These are phyloP conservation scores for Oxytorus armatus DNA, from an alignment of 2,888 invertebrate genomes.

Conservation along the genomic window DNA sequence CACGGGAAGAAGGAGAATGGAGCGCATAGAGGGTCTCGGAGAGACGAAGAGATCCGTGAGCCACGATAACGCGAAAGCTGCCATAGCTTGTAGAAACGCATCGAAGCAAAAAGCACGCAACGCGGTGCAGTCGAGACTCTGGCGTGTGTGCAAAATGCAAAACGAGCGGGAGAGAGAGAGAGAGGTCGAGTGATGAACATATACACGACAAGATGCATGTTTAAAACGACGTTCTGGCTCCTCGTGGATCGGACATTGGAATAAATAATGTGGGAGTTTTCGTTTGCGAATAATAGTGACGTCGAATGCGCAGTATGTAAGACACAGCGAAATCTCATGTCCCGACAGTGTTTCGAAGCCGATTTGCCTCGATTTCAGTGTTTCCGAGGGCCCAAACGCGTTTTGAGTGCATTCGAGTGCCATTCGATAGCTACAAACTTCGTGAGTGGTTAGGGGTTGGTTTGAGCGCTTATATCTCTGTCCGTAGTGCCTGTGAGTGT, in stretches of 20 bases:
- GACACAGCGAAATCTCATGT: not conserved
- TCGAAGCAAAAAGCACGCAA: not conserved
- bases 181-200: not conserved
- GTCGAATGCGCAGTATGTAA: not conserved
- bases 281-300: slow-evolving; percentile 13
- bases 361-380: not conserved
- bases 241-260: slow-evolving; percentile 15
- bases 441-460: too few species aligned
- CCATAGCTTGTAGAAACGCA: not conserved
- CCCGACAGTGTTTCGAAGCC: not conserved
- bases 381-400: not conserved
- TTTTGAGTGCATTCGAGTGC: not conserved
- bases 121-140: not conserved
- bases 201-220: not conserved
- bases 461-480: too few species aligned
- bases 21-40: not conserved
- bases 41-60: not conserved
- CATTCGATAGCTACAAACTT: too few species aligned
- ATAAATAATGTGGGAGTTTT: slow-evolving; percentile 49
- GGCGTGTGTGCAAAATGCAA: not conserved
- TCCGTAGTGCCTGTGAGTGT: too few species aligned
- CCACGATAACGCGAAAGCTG: not conserved
- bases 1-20: not conserved
- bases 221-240: not conserved
- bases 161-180: not conserved